Base-by-base conservation (phyloP, 2,113 vertebrate species). In the Thinocorus orbignyianus region DNA sequence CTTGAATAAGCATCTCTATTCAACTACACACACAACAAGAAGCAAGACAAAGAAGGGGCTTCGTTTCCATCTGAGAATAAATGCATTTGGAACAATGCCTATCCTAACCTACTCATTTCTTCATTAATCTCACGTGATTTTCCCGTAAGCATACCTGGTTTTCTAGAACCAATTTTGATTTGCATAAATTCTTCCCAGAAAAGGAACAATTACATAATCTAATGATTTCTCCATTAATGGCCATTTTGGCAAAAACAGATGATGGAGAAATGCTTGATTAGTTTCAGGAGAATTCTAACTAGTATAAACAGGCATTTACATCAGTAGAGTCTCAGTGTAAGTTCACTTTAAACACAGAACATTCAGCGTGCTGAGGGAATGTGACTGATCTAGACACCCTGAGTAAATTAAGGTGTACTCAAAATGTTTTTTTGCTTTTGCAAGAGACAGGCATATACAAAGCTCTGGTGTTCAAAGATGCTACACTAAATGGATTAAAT, bases 181-280 rank as follows among this genome's bases (percentile, higher is more conserved):
- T 91, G 73, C 73, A 90, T 79, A 76, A 76, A 87, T 72, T 80
- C 81, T 95, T 97, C 78, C 61, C 84, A 95, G 84, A 95, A 94
- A 92, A 73, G 20, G 62, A 93, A 81, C 35, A n/a, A 89, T 85
- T 91, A 87, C 46, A 44, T 77, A 73, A 76, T 31, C 18, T 68
- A 91, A 93, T 54, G 69, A 92, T 70, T 90, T 88, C 49, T 77
- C 74, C 91, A 76, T 88, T 92, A 92, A 82, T 72, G 49, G 74
- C 44, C 37, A 70, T 82, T 80, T 81, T 87, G 86, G 88, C 93
- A 90, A 83, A 44, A 72, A 73, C 0, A 88, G 49, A 61, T 65
- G 79, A 77, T 23, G 39, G 31, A 69, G 37, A 86, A 78, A 73
- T 37, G 31, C 57, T 79, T 69, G 13, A 79, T 88, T 46, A 86